Evolutionary conservation across 2,888 invertebrate species (phyloP).

Genomic region (Melieria crassipennis): DNA sequence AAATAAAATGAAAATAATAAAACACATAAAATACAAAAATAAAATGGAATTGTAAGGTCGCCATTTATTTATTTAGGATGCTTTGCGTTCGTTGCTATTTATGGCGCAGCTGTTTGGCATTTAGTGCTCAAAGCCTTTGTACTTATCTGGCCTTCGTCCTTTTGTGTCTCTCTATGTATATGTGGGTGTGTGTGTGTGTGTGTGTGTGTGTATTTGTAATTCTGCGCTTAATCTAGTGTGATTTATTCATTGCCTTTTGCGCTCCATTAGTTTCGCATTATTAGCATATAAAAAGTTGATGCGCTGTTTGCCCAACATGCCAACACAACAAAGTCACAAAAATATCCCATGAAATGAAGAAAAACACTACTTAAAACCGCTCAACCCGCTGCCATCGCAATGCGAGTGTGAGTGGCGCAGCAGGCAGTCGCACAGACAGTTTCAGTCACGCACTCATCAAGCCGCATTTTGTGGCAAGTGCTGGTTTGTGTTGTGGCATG

Average conservation of each 20-base stretch:
- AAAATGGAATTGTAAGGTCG: too few species aligned
- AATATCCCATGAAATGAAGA: not conserved
- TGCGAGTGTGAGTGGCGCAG: too few species aligned
- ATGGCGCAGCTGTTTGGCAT: too few species aligned
- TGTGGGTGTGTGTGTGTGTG: not conserved
- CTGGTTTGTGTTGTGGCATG: too few species aligned
- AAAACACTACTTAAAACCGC: slow-evolving; percentile 2
- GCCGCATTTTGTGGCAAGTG: too few species aligned
- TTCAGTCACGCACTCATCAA: too few species aligned
- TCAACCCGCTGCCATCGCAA: too few species aligned
- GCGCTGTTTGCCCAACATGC: slow-evolving; percentile 13
- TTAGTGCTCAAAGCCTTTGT: too few species aligned
- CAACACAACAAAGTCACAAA: not conserved
- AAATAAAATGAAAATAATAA: too few species aligned
- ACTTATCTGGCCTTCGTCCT: too few species aligned
- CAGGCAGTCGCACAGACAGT: too few species aligned
- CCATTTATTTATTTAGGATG: slow-evolving; percentile 24
- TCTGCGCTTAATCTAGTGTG: slow-evolving; percentile 32
- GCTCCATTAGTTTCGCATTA: slow-evolving; percentile 34
- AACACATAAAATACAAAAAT: too few species aligned
- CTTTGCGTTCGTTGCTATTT: not conserved
- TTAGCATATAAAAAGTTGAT: slow-evolving; percentile 17
- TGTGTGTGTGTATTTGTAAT: not conserved
- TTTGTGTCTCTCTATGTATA: not conserved
- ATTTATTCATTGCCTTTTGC: slow-evolving; percentile 36